Evolutionary conservation across 2,113 vertebrate genomes (phyloP), one percentile per base, ranked within the genome.

Genomic region (Nestor notabilis): DNA sequence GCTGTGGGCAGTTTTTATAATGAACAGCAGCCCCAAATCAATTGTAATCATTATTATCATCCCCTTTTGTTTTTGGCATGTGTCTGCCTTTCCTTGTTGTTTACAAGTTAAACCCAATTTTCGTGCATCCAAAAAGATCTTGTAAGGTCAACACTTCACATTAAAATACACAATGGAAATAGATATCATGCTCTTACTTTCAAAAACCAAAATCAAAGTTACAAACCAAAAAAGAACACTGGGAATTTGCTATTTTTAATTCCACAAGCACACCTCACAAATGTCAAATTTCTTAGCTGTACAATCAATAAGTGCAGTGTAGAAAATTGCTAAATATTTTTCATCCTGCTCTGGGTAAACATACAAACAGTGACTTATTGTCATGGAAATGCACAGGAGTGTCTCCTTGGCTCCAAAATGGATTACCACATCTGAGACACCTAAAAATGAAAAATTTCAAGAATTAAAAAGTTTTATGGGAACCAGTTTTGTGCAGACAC

Each of bases 301-400:
- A 47, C 35, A 58, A 95, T 93, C 83, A 96, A 50, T 95, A 90
- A 96, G 47, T 55, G 82, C 85, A 63, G 76, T 88, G 82, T 35
- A 92, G 68, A 88, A 94, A 92, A 89, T 75, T 31, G 50, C 64
- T 25, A 83, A 93, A 82, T 83, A 68, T 89, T 93, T 94, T 96
- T 92, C 69, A 90, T 68, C 35, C 35, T 7, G 0, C 50, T 94
- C 60, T 64, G 52, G 71, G 60, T 87, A 96, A 90, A 89, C 55
- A 84, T 47, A 61, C 50, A 90, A 95, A 84, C 83, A 87, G 47
- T 87, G n/a, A 65, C 55, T 95, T 97, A 87, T 71, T 92, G 89
- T 97, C 47, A 87, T 90, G 80, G 79, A 83, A 86, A 86, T 81
- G 68, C 60, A 87, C 24, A 23, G 33, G 83, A 87, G 43, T 52